Evolutionary conservation across 2,888 invertebrate species (phyloP).

Genomic region (Uloborus plumipes): DNA sequence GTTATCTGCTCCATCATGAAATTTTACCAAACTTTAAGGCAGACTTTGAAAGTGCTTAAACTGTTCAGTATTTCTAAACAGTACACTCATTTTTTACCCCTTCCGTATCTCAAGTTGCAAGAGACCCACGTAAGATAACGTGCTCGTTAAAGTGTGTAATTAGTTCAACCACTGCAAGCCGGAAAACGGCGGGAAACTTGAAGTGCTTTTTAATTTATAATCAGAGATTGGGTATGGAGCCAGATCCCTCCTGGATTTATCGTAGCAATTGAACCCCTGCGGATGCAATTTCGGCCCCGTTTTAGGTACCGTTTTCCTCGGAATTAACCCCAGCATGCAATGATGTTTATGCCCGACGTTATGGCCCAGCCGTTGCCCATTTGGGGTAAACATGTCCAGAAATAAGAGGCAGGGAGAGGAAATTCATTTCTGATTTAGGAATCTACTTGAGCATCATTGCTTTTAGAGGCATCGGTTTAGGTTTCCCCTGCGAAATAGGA

Average conservation of each 20-base stretch:
- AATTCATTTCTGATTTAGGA: conserved; percentile 30
- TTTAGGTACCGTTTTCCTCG: conserved; percentile 13
- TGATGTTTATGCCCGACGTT: conserved; percentile 28
- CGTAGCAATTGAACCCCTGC: conserved; percentile 40
- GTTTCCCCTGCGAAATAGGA: background rate
- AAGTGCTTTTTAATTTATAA: conserved; percentile 47
- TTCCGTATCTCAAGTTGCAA: too few relatives aligned
- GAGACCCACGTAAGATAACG: conserved; percentile 15
- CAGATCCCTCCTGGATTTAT: conserved; percentile 32
- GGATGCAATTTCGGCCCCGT: conserved; percentile 18
- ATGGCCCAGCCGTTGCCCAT: conserved; percentile 14
- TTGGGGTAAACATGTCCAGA: conserved; percentile 31
- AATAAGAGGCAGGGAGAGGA: background rate
- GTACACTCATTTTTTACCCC: background rate
- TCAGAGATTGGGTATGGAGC: conserved; percentile 25
- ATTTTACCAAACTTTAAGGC: too few relatives aligned
- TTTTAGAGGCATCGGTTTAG: background rate
- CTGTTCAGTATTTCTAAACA: background rate
- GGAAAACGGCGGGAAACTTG: conserved; percentile 1
- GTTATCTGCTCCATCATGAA: too few relatives aligned
- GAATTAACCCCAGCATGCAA: conserved; percentile 33
- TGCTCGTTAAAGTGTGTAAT: conserved; percentile 37
- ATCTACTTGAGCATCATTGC: background rate
- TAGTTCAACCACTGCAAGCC: conserved; percentile 12
- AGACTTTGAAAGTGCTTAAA: too few relatives aligned